Base-by-base conservation (phyloP, 2,888 invertebrate species). In the Ashinkailepas kermadecensis region DNA sequence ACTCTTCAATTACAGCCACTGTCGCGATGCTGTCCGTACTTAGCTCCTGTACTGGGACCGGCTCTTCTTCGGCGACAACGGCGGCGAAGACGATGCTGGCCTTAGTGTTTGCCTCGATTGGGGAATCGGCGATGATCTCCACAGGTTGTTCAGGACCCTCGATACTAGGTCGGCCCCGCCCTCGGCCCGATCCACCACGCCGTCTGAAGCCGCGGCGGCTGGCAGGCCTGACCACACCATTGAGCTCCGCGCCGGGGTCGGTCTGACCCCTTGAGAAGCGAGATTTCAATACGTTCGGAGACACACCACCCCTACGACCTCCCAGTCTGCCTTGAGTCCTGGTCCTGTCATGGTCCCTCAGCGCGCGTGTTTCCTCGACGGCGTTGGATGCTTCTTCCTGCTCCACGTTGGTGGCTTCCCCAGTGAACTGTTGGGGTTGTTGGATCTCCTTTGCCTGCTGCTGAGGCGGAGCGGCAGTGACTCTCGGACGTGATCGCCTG, bases 1-100 rank as follows among this genome's bases (percentile, higher is more conserved):
- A 56, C 94, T 94, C 80, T 92, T 90, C 82, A 94, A 91, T 81
- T 93, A 91, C 90, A 94, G 93, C 88, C 93, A 92, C 89, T 94
- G 94, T 85, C 91, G 91, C 82, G 94, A 94, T 80, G 93, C 94
- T 83, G 92, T 92, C 70, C 70, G 25, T 11, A 8, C 6, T 6
- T 39, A 23, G 13, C 0, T 25, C 10, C 15, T 70, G 39, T 13
- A 39, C 11, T 25, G 23, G 15, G 39, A 12, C 70, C 70, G 13
- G 25, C 25, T 70, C 25, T 10, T 64, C 64, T 18, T 13, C 65
- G 23, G 15, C n/a, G 8, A n/a, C 70, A 7, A 70, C 39, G 25
- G 13, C 70, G 13, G 39, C 65, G 23, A 10, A 39, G 39, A 39
- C 39, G 39, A 39, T 4, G 39, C 39, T 39, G 39, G 39, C 39